Percentiles rank a stretch among this genome's conserved stretches.
These are phyloP conservation scores for Martes martes DNA, from an alignment of 2,113 vertebrate genomes.

Conservation along the genomic window DNA sequence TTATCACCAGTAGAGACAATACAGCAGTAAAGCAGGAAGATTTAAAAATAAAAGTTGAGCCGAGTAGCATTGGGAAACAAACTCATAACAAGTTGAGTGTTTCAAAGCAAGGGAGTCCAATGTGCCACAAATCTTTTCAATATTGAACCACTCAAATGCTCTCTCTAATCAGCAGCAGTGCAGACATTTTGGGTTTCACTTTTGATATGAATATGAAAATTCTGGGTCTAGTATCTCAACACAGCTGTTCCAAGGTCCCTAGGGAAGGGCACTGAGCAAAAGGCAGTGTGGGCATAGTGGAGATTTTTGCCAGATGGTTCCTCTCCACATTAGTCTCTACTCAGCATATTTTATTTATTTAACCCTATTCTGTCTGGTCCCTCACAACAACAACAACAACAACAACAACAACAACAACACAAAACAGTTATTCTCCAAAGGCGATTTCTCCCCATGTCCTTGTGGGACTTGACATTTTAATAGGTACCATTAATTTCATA, in stretches of 20 bases:
- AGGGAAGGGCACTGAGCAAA: background rate
- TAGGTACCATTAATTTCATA: slow-evolving; percentile 1
- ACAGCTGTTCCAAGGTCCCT: slow-evolving; percentile 55
- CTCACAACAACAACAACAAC: background rate
- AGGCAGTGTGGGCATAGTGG: background rate
- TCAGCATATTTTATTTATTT: slow-evolving; percentile 61
- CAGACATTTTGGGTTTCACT: slow-evolving; percentile 66
- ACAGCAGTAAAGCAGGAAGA: slow-evolving; percentile 42
- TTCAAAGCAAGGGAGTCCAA: background rate
- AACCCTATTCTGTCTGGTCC: slow-evolving; percentile 47
- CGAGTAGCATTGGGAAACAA: background rate
- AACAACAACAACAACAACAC: background rate
- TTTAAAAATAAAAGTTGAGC: slow-evolving; percentile 48
- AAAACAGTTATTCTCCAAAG: slow-evolving; percentile 1
- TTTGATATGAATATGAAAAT: slow-evolving; percentile 65
- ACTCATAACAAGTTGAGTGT: slow-evolving; percentile 28
- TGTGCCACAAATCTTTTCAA: slow-evolving; percentile 37
- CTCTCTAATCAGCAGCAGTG: slow-evolving; percentile 59
- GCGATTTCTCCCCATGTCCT: background rate
- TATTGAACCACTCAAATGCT: slow-evolving; percentile 47
- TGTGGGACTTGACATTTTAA: background rate
- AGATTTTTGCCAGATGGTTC: slow-evolving; percentile 63
- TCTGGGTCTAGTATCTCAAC: slow-evolving; percentile 63
- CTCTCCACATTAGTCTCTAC: background rate
- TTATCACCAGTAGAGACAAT: slow-evolving; percentile 54